Percentiles rank a stretch among this genome's conserved stretches.
These are phyloP conservation scores for Cinclus cinclus DNA, from an alignment of 2,113 vertebrate genomes.

Conservation along the genomic window DNA sequence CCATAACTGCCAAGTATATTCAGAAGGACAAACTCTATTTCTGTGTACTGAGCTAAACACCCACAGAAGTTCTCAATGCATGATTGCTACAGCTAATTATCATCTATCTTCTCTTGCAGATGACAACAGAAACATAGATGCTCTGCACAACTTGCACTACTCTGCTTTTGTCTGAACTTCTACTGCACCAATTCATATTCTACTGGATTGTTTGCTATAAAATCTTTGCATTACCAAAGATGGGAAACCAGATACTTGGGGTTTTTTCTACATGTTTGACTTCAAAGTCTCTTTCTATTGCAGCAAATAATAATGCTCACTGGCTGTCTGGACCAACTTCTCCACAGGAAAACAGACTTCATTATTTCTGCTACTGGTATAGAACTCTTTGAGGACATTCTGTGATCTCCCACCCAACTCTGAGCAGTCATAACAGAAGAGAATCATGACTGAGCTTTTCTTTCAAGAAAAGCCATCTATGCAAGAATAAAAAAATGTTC, in stretches of 20 bases:
- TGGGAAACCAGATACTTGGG: background rate
- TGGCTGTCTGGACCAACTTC: background rate
- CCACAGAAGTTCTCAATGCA: background rate
- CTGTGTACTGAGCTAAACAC: background rate
- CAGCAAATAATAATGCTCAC: background rate
- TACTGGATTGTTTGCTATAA: background rate
- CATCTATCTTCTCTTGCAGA: background rate
- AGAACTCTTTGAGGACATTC: background rate
- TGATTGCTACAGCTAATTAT: background rate
- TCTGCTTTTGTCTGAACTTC: background rate
- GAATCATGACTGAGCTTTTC: background rate
- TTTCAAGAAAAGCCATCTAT: constrained; percentile 18
- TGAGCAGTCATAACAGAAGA: background rate
- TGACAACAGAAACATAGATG: background rate
- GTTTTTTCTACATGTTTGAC: background rate
- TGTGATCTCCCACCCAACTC: background rate
- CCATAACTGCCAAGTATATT: background rate
- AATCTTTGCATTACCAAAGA: background rate
- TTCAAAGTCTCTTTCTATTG: background rate
- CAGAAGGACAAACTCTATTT: background rate
- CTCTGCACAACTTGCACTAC: background rate
- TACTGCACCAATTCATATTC: background rate
- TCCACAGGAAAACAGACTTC: background rate
- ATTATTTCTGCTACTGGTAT: background rate
- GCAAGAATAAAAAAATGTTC: constrained; percentile 2